phyloP scores from a whole-genome alignment of 2,113 vertebrate species.

The Thalassoma bifasciatum region DNA sequence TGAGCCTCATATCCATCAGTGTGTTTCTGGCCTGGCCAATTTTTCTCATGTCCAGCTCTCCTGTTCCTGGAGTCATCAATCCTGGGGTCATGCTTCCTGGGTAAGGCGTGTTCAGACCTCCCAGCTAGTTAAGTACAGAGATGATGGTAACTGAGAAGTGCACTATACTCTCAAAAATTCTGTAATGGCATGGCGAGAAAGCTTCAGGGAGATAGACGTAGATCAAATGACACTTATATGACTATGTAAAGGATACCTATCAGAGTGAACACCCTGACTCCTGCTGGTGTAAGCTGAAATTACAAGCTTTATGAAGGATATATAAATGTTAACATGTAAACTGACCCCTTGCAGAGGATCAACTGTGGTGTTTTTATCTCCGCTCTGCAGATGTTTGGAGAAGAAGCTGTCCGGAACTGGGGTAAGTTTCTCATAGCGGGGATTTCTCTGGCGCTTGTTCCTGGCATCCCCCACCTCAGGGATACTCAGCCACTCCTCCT shows the following conservation, averaged over 20 bases:
- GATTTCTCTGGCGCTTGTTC: slow-evolving; percentile 97
- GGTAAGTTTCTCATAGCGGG: slow-evolving; percentile 96
- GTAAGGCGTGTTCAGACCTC: slow-evolving; percentile 94
- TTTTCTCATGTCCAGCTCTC: slow-evolving; percentile 98
- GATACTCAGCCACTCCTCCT: slow-evolving; percentile 98
- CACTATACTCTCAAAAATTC: neutral
- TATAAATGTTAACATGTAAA: slow-evolving; percentile 9
- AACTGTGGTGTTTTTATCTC: slow-evolving; percentile 92
- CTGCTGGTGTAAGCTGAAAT: slow-evolving; percentile 62
- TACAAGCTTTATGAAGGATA: slow-evolving; percentile 20
- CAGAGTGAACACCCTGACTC: slow-evolving; percentile 47
- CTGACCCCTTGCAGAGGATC: slow-evolving; percentile 94
- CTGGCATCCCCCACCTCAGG: slow-evolving; percentile 97
- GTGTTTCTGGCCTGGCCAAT: slow-evolving; percentile 99
- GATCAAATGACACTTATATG: slow-evolving; percentile 20
- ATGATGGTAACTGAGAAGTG: slow-evolving; percentile 3
- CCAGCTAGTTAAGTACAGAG: slow-evolving; percentile 70
- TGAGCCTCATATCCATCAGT: slow-evolving; percentile 98
- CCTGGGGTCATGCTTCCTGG: slow-evolving; percentile 97
- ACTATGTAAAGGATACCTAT: slow-evolving; percentile 13
- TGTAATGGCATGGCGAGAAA: slow-evolving; percentile 9
- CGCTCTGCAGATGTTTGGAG: slow-evolving; percentile 93
- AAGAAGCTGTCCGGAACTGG: slow-evolving; percentile 98
- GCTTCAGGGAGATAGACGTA: neutral
- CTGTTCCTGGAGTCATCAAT: slow-evolving; percentile 94